phyloP scores from a whole-genome alignment of 2,797 vertebrate genomes.

The Poeciliopsis gracilis region DNA sequence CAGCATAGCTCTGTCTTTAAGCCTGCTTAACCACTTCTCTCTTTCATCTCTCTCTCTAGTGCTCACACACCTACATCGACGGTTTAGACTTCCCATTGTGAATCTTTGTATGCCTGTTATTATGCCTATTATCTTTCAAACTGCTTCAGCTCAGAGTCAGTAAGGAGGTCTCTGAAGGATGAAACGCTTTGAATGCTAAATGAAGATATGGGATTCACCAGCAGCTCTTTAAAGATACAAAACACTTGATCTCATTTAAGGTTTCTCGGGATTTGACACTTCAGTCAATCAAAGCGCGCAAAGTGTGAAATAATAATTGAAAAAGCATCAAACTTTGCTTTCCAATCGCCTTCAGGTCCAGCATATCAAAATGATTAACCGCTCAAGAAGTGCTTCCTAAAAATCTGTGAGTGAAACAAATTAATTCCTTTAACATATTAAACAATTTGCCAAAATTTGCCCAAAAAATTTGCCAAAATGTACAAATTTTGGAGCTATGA shows the following conservation, averaged over 20 bases:
- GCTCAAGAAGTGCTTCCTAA: not conserved
- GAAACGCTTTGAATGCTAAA: conserved; percentile 49
- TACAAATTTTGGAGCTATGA: not conserved
- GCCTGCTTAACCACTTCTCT: conserved; percentile 21
- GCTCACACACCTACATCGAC: conserved; percentile 30
- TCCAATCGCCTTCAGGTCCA: not conserved
- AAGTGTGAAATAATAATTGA: not conserved
- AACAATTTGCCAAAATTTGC: not conserved
- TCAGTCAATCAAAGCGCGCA: conserved; percentile 10
- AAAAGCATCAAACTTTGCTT: not conserved
- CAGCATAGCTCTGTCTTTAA: conserved; percentile 23
- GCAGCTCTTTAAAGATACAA: conserved; percentile 19
- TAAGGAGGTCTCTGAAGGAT: conserved; percentile 28
- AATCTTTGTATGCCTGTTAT: conserved; percentile 42
- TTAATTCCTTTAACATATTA: not conserved
- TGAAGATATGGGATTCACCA: conserved; percentile 38
- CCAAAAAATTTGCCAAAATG: too few species aligned
- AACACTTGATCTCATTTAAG: conserved; percentile 29
- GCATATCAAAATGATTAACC: not conserved
- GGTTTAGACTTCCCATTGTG: conserved; percentile 48
- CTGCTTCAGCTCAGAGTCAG: conserved; percentile 32
- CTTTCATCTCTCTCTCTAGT: conserved; percentile 12
- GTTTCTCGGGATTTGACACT: conserved; percentile 12
- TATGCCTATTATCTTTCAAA: conserved; percentile 46
- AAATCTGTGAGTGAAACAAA: not conserved